Evolutionary conservation across 37 sponge, comb jelly and placozoan genomes (phyloP).

Genomic region (Aplysina aerophoba): DNA sequence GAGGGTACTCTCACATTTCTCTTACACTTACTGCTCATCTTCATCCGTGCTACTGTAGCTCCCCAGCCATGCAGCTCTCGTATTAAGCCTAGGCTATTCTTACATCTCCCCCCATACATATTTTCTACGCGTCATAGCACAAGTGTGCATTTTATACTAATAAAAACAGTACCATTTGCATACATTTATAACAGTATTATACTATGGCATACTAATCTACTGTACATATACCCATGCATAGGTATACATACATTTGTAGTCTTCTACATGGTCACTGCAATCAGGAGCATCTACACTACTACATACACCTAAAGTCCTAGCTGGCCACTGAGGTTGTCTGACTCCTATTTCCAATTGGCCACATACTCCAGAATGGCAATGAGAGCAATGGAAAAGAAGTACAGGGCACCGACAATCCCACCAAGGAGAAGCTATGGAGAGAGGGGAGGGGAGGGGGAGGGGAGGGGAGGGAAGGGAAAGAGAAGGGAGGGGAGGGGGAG

Average conservation of each 20-base stretch:
- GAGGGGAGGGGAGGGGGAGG: too few species aligned
- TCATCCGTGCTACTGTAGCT: neutral
- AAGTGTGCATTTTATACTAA: neutral
- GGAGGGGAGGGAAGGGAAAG: too few species aligned
- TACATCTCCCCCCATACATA: slow-evolving; percentile 3
- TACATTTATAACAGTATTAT: neutral
- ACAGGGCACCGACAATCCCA: slow-evolving; percentile 59
- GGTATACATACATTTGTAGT: neutral
- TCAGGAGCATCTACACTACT: too few species aligned
- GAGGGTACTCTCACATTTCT: neutral
- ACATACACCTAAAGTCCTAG: too few species aligned
- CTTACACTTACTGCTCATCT: neutral
- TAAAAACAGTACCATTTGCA: neutral
- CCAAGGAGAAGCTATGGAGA: slow-evolving; percentile 52
- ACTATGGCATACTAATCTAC: neutral
- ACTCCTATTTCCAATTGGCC: slow-evolving; percentile 61
- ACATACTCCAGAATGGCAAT: slow-evolving; percentile 57
- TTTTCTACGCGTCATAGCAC: neutral
- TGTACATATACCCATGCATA: neutral
- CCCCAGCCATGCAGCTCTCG: neutral
- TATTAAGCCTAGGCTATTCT: neutral
- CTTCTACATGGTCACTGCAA: neutral
- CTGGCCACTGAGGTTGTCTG: too few species aligned
- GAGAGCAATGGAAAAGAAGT: slow-evolving; percentile 69
- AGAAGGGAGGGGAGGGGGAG: too few species aligned